Base-by-base conservation (phyloP, 2,888 invertebrate species). In the Scrobipalpa costella region DNA sequence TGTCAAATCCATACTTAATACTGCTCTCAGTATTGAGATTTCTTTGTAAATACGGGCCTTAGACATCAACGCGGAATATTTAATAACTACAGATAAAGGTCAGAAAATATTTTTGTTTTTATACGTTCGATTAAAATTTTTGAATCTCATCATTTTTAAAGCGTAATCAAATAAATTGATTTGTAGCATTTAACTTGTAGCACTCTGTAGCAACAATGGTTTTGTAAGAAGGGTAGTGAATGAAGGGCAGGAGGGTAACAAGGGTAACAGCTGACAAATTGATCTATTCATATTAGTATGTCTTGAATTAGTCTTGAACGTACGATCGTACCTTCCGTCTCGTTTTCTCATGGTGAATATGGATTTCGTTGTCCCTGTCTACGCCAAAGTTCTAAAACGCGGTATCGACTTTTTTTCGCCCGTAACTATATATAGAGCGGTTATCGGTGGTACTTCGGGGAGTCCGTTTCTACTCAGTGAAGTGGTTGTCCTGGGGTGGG, bases 401-500 rank as follows among this genome's bases (percentile, higher is more conserved):
- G 44, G 44, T 44, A 44, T 44, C 44, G 15, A 44, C n/a, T n/a
- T 44, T 44, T 44, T 15, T 44, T 44, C 9, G 44, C 44, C n/a
- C 44, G 44, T n/a, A 44, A n/a, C 15, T 44, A 44, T 44, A 44
- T 44, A 44, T 44, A 44, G n/a, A 44, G 7, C 44, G n/a, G 44
- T 5, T 15, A 5, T 44, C 44, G 44, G 15, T 44, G 15, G n/a
- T 2, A 7, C 7, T 15, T 38, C 27, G 62, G 62, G 62, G 62
- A 61, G 64, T 74, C 68, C 71, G 71, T 72, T 72, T 72, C 70
- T 74, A 44, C 44, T 44, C 44, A 44, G 44, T 44, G n/a, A n/a
- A 44, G 44, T 44, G 44, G 44, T 44, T 44, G 1, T 44, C 44
- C 44, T 15, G 44, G 44, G 15, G 44, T n/a, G 44, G 44, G 15